These are phyloP conservation scores for Heliconius hewitsoni DNA, from an alignment of 1,140 invertebrate genomes.

Conservation along the genomic window DNA sequence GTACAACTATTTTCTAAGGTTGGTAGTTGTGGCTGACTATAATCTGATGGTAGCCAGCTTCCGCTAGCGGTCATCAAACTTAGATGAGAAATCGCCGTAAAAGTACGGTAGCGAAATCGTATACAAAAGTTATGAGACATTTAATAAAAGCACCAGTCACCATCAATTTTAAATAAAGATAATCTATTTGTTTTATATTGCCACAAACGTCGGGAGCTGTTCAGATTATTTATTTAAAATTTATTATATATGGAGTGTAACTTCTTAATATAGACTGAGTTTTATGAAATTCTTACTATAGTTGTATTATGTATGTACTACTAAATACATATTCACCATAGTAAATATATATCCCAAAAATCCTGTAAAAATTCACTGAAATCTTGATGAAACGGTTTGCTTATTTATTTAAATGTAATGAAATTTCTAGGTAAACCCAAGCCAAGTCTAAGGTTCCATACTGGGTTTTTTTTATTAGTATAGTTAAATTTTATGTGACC, in stretches of 20 bases:
- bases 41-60: conserved; percentile 40
- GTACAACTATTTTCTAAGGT: conserved; percentile 23
- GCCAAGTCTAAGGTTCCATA: no score
- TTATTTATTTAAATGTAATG: no score
- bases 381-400: no score
- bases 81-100: conserved; percentile 26
- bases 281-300: no score
- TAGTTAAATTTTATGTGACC: no score
- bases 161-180: conserved; percentile 23
- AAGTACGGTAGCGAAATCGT: conserved; percentile 24
- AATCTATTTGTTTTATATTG: conserved; percentile 18
- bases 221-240: neutral
- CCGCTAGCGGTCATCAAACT: conserved; percentile 42
- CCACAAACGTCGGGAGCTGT: neutral
- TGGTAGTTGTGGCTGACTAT: conserved; percentile 31
- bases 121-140: conserved; percentile 16
- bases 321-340: no score
- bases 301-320: no score
- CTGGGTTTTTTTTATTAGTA: no score
- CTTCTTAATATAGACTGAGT: neutral
- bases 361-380: no score
- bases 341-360: no score
- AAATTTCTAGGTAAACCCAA: no score
- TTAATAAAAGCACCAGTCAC: conserved; percentile 17
- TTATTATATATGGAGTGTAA: neutral